phyloP scores from a whole-genome alignment of 2,113 vertebrate species.

The Mastomys coucha region DNA sequence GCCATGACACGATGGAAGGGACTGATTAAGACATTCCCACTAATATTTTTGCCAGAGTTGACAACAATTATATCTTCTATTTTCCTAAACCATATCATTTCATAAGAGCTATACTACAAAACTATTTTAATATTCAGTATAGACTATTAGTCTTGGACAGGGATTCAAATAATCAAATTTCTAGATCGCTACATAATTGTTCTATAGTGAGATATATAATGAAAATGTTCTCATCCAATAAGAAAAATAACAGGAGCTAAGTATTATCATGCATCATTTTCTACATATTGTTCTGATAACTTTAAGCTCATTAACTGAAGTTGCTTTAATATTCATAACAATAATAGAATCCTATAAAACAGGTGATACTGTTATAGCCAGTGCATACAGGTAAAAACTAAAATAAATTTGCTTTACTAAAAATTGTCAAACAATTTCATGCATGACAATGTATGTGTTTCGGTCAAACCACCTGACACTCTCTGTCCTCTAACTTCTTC shows the following conservation, averaged over 20 bases:
- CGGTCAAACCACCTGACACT: background rate
- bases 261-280: background rate
- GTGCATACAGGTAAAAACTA: constrained; percentile 44
- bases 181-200: background rate
- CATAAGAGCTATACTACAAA: constrained; percentile 7
- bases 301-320: constrained; percentile 19
- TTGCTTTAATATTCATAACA: constrained; percentile 28
- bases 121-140: constrained; percentile 46
- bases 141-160: background rate
- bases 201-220: background rate
- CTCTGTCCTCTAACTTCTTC: background rate
- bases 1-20: background rate
- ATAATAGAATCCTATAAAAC: background rate
- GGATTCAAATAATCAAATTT: background rate
- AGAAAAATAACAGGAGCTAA: constrained; percentile 13
- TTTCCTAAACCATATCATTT: constrained; percentile 6
- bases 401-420: background rate
- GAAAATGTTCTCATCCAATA: constrained; percentile 11
- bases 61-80: background rate
- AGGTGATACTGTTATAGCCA: background rate
- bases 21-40: constrained; percentile 1
- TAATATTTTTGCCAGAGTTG: background rate
- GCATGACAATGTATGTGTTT: background rate
- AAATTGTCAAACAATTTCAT: background rate
- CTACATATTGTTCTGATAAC: constrained; percentile 11